These are phyloP conservation scores for Eublepharis macularius DNA, from an alignment of 2,113 vertebrate genomes.

Conservation along the genomic window DNA sequence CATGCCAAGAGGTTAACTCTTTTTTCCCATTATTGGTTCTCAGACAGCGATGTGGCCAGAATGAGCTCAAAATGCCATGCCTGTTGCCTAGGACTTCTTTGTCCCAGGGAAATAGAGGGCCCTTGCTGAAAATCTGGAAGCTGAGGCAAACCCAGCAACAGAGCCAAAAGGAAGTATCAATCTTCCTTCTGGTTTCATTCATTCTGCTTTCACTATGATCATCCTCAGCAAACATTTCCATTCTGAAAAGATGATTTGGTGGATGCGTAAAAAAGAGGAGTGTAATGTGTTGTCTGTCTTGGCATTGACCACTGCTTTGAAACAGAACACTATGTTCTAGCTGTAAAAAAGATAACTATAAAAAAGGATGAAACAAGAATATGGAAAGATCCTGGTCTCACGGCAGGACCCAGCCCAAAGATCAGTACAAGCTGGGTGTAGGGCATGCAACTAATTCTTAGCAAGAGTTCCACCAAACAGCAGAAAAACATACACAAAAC, in stretches of 20 bases:
- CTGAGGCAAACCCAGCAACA: neutral
- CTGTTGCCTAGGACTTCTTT: accelerated
- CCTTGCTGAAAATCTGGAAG: neutral
- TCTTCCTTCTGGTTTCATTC: neutral
- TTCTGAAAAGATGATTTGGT: neutral
- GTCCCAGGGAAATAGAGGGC: neutral
- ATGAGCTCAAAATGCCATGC: neutral
- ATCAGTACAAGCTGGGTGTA: too few relatives aligned
- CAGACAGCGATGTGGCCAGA: neutral
- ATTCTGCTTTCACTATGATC: neutral
- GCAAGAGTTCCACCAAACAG: neutral
- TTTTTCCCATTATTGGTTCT: constrained; percentile 11
- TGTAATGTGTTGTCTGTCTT: neutral
- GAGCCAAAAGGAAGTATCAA: neutral
- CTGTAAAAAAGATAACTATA: neutral
- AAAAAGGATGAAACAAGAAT: neutral
- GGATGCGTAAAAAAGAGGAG: neutral
- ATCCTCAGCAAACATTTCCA: neutral
- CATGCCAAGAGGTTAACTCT: constrained; percentile 49
- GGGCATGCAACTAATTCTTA: neutral
- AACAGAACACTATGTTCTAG: neutral
- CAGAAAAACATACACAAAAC: neutral
- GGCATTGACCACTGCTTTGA: neutral
- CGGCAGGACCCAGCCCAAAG: neutral
- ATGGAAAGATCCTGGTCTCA: neutral